A percentile compares a stretch with the other conserved stretches of the same genome.
Conservation (phyloP, 2,113 vertebrate species). For the Camelus dromedarius region DNA sequence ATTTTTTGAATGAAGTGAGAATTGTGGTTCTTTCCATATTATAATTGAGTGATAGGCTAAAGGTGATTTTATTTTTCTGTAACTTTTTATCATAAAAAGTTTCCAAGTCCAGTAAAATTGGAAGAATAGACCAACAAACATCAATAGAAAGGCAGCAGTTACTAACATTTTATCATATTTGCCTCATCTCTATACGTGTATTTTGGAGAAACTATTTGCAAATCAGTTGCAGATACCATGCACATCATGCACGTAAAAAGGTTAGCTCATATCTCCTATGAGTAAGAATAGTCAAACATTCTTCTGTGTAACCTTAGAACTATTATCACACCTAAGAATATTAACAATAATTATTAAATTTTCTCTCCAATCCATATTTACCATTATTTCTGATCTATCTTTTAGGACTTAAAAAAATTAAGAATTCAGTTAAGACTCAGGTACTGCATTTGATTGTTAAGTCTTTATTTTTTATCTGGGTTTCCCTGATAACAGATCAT, state of each 20-base stretch:
- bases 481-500: not conserved
- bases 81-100: not conserved
- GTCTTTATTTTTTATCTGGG: not conserved
- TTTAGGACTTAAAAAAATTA: not conserved
- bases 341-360: not conserved
- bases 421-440: not conserved
- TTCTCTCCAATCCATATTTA: not conserved
- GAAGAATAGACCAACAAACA: not conserved
- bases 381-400: not conserved
- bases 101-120: not conserved
- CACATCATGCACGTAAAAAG: conserved; percentile 9
- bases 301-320: not conserved
- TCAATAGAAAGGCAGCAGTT: not conserved
- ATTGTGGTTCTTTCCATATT: not conserved
- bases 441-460: not conserved
- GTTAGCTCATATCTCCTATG: not conserved
- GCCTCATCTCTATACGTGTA: not conserved
- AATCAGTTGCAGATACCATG: not conserved
- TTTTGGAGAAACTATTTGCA: not conserved
- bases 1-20: conserved; percentile 25
- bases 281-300: not conserved
- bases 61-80: not conserved
- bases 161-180: conserved; percentile 44
- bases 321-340: not conserved
- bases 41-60: not conserved